Evolutionary conservation across 35 echinoderm and acorn worm genomes (phyloP).

Genomic region (Ophiothrix spiculata): DNA sequence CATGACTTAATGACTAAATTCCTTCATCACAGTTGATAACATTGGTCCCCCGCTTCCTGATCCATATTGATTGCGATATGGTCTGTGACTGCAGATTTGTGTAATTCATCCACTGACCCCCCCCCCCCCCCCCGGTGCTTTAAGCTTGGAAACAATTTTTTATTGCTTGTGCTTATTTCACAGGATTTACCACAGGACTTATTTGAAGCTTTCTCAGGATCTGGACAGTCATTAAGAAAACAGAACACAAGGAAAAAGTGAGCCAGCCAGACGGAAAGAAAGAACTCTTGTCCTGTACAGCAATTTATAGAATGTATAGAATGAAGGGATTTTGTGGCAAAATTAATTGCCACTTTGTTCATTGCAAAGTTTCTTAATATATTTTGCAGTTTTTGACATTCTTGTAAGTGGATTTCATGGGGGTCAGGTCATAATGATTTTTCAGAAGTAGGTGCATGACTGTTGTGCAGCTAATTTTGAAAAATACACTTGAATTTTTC

Average conservation of each 20-base stretch:
- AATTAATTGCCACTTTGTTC: not conserved
- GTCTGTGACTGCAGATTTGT: not conserved
- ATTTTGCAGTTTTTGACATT: not conserved
- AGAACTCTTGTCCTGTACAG: not conserved
- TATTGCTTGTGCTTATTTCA: conserved; percentile 18
- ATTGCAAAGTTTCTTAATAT: not conserved
- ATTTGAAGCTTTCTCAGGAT: conserved; percentile 62
- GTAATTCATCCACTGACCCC: no score
- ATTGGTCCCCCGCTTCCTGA: no score
- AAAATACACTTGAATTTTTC: no score
- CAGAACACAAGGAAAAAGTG: conserved; percentile 52
- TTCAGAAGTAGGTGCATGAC: no score
- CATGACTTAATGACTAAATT: no score
- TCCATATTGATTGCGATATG: not conserved
- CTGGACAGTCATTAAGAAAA: conserved; percentile 49
- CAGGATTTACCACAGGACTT: conserved; percentile 8
- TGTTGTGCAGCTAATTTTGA: no score
- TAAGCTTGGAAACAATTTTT: not conserved
- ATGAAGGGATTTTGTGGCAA: not conserved
- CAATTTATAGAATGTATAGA: not conserved
- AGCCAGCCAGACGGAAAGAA: not conserved
- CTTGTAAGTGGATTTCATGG: no score
- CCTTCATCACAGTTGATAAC: not conserved
- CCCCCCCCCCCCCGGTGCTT: not conserved
- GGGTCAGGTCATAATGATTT: no score